A percentile compares a stretch with the other conserved stretches of the same genome.
Conservation (phyloP, 2,797 vertebrate species). For the Discoglossus pictus region DNA sequence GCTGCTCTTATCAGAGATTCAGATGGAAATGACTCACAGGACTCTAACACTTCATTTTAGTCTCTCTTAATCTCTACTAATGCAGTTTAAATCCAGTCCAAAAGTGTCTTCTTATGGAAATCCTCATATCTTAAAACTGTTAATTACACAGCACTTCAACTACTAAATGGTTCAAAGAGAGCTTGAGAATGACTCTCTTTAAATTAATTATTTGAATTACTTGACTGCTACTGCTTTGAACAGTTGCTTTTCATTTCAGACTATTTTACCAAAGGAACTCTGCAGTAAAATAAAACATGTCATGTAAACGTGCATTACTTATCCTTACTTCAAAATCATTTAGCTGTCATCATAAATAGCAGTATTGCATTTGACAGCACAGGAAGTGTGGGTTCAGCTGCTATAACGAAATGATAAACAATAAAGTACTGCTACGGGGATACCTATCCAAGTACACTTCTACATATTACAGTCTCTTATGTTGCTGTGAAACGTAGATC, state of each 20-base stretch:
- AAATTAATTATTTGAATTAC: constrained; percentile 39
- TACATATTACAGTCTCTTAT: constrained; percentile 4
- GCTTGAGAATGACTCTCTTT: constrained; percentile 31
- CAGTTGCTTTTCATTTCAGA: constrained; percentile 23
- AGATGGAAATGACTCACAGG: constrained; percentile 27
- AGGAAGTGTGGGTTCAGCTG: constrained; percentile 7
- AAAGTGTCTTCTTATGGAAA: constrained; percentile 49
- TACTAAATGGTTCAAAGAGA: constrained; percentile 43
- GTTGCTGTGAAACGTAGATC: too few relatives aligned
- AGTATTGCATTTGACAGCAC: constrained; percentile 3
- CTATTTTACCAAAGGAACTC: constrained; percentile 24
- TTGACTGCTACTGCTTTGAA: constrained; percentile 34
- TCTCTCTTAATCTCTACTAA: constrained; percentile 47
- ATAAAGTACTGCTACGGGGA: constrained; percentile 1
- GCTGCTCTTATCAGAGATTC: constrained; percentile 27
- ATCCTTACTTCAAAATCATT: constrained; percentile 24
- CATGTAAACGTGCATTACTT: constrained; percentile 4
- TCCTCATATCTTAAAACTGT: constrained; percentile 42
- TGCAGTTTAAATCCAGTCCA: constrained; percentile 45
- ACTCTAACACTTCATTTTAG: constrained; percentile 34
- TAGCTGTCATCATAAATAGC: constrained; percentile 27
- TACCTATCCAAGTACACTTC: neutral
- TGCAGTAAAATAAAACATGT: constrained; percentile 23
- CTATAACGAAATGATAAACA: neutral
- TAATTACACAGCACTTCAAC: constrained; percentile 41